These are phyloP conservation scores for Charaxes varanes DNA, from an alignment of 1,140 invertebrate species.

Conservation along the genomic window DNA sequence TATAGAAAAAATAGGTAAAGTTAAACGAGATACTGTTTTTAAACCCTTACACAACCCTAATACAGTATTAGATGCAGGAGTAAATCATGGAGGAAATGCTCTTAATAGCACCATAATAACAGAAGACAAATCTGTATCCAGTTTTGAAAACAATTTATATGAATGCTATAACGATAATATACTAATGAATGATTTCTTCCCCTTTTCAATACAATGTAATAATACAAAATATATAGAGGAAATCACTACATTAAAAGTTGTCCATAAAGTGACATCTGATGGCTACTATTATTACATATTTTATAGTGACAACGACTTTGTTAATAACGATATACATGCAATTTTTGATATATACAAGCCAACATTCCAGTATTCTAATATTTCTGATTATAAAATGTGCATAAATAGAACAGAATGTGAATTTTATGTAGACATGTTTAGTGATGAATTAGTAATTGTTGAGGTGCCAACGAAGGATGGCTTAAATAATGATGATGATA, in stretches of 20 bases:
- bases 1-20: constrained; percentile 14
- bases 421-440: constrained; percentile 81
- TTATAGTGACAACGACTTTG: constrained; percentile 88
- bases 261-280: constrained; percentile 80
- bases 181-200: constrained; percentile 80
- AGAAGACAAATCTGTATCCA: constrained; percentile 80
- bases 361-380: constrained; percentile 84
- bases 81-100: constrained; percentile 83
- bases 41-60: constrained; percentile 71
- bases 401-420: constrained; percentile 84
- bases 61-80: constrained; percentile 80
- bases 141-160: constrained; percentile 84
- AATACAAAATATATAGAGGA: constrained; percentile 80
- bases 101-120: constrained; percentile 74
- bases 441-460: constrained; percentile 84
- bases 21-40: constrained; percentile 36
- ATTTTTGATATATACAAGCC: constrained; percentile 90
- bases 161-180: constrained; percentile 84
- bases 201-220: constrained; percentile 78
- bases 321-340: constrained; percentile 85
- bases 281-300: constrained; percentile 92
- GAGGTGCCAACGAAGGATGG: constrained; percentile 87
- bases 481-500: constrained; percentile 83
- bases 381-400: constrained; percentile 79
- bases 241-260: constrained; percentile 76